Evolutionary conservation across 1,140 invertebrate genomes (phyloP), one percentile per base, ranked within the genome.

Genomic region (Meteorus sp.): DNA sequence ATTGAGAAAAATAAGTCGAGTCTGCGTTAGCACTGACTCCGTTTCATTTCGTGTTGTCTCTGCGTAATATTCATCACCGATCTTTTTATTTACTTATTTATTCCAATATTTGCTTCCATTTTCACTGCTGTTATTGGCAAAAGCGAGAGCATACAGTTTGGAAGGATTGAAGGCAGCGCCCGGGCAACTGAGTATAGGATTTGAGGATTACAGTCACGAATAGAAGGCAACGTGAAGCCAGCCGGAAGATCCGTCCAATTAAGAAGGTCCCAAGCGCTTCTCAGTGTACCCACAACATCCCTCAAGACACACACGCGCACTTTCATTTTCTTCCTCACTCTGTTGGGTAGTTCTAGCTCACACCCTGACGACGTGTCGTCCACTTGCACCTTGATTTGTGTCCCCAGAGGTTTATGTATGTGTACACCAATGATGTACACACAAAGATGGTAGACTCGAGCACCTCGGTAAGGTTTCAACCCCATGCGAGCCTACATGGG

Each of bases 351-450:
- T n/a, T n/a, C n/a, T n/a, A n/a, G n/a, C n/a, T n/a, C n/a, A n/a
- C n/a, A n/a, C 35, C 13, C 13, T 15, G 13, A 11, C 13, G 35
- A 39, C 15, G 29, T 6, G 35, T n/a, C 35, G 22, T 15, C 58
- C 44, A 60, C 58, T 60, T 48, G 33, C 53, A 55, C 43, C 58
- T 60, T 60, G 51, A 60, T 60, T 60, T 60, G 58, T 60, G 58
- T 55, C 58, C 43, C 31, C 19, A 45, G 19, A 50, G 23, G 29
- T 53, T 15, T 22, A 1, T 5, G 6, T 9, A 15, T 17, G 20
- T 52, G 7, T 37, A 19, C 19, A 41, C 13, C 4, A n/a, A 3
- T 22, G 43, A 44, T n/a, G 11, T 3, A 23, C n/a, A n/a, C 31
- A 52, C 50, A 23, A 41, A 33, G 48, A 44, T 37, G 15, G 44